These are phyloP conservation scores for Elysia crispata DNA, from an alignment of 2,888 invertebrate species.

Conservation along the genomic window DNA sequence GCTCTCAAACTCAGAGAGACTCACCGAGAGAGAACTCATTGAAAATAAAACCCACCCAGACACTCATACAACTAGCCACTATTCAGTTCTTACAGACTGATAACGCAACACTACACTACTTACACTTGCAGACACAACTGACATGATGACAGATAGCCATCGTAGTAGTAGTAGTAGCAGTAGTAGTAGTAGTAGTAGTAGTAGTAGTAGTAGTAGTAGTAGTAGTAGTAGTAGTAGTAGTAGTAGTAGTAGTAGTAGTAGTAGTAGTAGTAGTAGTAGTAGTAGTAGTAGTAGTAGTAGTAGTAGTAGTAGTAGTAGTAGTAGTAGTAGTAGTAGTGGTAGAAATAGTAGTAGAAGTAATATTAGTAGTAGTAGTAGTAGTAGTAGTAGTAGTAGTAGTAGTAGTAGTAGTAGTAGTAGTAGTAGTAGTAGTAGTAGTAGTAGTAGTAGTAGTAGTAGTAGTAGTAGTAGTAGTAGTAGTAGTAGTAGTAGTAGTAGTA, in stretches of 20 bases:
- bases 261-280: constrained; percentile 35
- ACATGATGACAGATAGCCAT: no score
- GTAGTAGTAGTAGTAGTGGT: no score
- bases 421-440: constrained; percentile 29
- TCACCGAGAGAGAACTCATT: no score
- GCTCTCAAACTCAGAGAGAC: no score
- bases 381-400: constrained; percentile 33
- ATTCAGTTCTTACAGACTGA: no score
- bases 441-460: constrained; percentile 39
- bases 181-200: constrained; percentile 39
- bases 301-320: constrained; percentile 42
- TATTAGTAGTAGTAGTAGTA: no score
- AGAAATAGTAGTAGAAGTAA: no score
- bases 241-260: constrained; percentile 39
- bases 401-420: constrained; percentile 37
- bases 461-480: constrained; percentile 38
- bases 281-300: constrained; percentile 41
- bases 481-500: constrained; percentile 43
- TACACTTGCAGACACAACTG: no score
- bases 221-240: constrained; percentile 44
- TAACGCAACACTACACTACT: no score
- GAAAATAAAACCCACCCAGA: no score
- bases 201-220: constrained; percentile 36
- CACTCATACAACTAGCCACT: no score
- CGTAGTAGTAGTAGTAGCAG: constrained; percentile 30